Conservation (phyloP, 2,888 invertebrate genomes). For the Leptogaster cylindrica region DNA sequence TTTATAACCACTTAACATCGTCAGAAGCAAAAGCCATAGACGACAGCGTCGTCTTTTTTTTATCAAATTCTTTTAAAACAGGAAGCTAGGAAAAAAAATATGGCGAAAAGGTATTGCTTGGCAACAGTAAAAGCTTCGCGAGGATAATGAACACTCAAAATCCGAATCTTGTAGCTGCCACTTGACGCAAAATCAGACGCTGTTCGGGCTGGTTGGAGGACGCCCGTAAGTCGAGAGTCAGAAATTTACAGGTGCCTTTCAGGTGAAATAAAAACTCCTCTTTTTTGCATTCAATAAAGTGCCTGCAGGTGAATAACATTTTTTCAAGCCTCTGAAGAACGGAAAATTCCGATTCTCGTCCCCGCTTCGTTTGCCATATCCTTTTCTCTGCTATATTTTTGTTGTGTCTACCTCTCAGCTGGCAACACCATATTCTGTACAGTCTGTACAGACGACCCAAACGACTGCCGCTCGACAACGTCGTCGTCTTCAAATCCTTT, state of each 20-base stretch:
- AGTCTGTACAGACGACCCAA: too few species aligned
- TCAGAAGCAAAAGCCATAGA: not conserved
- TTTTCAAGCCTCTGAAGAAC: too few species aligned
- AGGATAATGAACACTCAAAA: not conserved
- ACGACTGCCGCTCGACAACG: too few species aligned
- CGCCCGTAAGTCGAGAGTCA: not conserved
- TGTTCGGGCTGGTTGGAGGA: not conserved
- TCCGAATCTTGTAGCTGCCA: slow-evolving; percentile 1
- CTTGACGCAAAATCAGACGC: slow-evolving; percentile 5
- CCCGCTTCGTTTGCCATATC: too few species aligned
- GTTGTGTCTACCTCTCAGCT: too few species aligned
- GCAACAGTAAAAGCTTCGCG: not conserved
- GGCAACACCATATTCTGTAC: too few species aligned
- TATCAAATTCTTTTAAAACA: not conserved
- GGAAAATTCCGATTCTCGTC: too few species aligned
- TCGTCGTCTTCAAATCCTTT: too few species aligned
- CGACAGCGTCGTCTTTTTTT: not conserved
- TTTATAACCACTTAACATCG: not conserved
- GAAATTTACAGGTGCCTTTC: not conserved
- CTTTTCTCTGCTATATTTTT: too few species aligned
- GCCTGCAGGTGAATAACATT: not conserved
- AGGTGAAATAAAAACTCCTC: not conserved
- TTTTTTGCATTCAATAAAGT: not conserved
- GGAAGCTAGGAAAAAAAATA: too few species aligned
- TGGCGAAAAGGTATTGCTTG: not conserved